Conservation (phyloP, 2,888 invertebrate species). For the Arrhopalites spinosus region DNA sequence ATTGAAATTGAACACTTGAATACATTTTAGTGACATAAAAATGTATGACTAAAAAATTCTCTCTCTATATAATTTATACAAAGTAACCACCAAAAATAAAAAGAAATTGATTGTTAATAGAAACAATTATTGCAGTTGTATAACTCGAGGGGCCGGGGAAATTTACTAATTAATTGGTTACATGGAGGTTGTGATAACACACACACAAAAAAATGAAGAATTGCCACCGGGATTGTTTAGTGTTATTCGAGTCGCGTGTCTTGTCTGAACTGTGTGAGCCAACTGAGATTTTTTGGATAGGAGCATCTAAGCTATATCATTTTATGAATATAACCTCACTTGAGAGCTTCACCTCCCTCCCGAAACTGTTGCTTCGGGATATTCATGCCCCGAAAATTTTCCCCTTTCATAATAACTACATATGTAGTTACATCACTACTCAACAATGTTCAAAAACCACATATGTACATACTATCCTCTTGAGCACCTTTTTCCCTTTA, state of each 20-base stretch:
- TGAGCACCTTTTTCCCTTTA: conserved; percentile 4
- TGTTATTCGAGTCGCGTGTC: conserved; percentile 43
- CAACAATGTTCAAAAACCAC: conserved; percentile 1
- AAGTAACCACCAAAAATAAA: too few relatives aligned
- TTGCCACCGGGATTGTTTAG: conserved; percentile 11
- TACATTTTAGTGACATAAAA: too few relatives aligned
- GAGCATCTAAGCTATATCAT: conserved; percentile 35
- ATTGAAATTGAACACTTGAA: not conserved
- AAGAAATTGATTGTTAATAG: too few relatives aligned
- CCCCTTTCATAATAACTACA: conserved; percentile 37
- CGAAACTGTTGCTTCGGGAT: conserved; percentile 49
- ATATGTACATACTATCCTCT: not conserved
- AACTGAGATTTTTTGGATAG: conserved; percentile 46
- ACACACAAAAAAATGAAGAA: conserved; percentile 5
- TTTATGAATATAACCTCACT: conserved; percentile 39
- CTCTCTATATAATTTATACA: too few relatives aligned
- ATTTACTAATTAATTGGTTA: conserved; percentile 23
- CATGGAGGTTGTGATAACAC: not conserved
- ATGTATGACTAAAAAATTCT: too few relatives aligned
- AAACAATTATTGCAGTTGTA: conserved; percentile 18
- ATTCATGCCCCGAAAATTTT: conserved; percentile 47
- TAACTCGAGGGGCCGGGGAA: conserved; percentile 10
- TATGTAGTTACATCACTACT: not conserved
- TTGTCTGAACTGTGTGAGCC: conserved; percentile 43
- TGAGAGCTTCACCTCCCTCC: conserved; percentile 33